A percentile compares a stretch with the other conserved stretches of the same genome.
These are phyloP conservation scores for Eilema depressum DNA, from an alignment of 2,888 invertebrate species.

Conservation along the genomic window DNA sequence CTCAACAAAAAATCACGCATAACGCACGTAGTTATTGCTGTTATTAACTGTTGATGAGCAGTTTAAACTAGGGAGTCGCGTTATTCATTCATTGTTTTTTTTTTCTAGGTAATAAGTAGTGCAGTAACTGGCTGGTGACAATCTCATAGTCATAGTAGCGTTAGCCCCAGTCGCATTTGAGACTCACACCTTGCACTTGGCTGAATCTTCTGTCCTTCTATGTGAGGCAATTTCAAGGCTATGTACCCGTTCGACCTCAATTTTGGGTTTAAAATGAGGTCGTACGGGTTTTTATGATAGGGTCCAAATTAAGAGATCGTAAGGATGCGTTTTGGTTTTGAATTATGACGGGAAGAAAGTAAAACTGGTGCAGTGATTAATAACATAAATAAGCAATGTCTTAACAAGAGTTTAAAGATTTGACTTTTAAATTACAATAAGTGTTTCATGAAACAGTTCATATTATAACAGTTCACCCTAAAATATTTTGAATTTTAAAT, in stretches of 20 bases:
- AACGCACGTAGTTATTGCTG: conserved; percentile 38
- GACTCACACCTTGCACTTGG: not conserved
- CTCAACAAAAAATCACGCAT: conserved; percentile 55
- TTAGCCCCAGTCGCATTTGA: not conserved
- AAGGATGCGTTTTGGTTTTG: no score
- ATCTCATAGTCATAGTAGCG: not conserved
- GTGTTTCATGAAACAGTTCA: conserved; percentile 2
- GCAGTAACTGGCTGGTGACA: not conserved
- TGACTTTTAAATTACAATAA: not conserved
- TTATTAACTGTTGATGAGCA: conserved; percentile 43
- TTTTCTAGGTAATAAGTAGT: no score
- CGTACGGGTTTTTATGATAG: no score
- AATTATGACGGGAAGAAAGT: not conserved
- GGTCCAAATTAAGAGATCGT: no score
- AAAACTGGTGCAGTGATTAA: not conserved
- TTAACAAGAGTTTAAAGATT: not conserved
- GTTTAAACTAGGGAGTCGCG: not conserved
- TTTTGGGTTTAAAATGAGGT: not conserved
- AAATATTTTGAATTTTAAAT: conserved; percentile 3
- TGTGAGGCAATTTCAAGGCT: not conserved
- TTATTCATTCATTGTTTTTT: not conserved
- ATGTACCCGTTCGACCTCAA: not conserved
- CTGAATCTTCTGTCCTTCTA: not conserved
- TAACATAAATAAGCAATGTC: conserved; percentile 1
- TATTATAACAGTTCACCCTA: conserved; percentile 8